A percentile compares a stretch with the other conserved stretches of the same genome.
phyloP scores from a whole-genome alignment of 2,113 vertebrate species.

The Bucco capensis region DNA sequence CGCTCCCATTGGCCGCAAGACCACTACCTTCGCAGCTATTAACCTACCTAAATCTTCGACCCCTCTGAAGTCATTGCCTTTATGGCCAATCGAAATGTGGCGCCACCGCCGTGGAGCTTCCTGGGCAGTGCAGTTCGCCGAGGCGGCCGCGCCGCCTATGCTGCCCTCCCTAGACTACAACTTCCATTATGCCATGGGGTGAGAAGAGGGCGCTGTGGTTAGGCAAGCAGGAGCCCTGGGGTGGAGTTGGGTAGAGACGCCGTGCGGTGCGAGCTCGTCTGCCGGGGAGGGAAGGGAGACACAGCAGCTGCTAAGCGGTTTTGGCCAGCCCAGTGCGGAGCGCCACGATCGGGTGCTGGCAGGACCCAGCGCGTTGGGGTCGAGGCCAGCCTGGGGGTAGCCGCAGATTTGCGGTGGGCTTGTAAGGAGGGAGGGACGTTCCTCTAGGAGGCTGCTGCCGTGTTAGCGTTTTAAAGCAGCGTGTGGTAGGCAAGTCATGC shows the following conservation, averaged over 20 bases:
- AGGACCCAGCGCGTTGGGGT: neutral
- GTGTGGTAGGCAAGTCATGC: rapidly evolving
- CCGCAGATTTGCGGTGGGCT: rapidly evolving
- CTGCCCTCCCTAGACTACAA: rapidly evolving
- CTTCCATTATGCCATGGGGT: neutral
- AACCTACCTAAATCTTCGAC: rapidly evolving
- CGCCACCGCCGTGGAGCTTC: neutral
- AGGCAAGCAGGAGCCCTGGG: rapidly evolving
- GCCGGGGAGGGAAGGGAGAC: too few relatives aligned
- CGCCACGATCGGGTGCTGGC: neutral
- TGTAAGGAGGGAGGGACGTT: rapidly evolving
- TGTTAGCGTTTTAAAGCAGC: rapidly evolving
- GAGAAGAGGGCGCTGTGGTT: rapidly evolving
- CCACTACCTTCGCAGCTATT: neutral
- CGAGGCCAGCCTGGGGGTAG: rapidly evolving
- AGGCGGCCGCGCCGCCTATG: rapidly evolving
- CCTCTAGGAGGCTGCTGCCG: rapidly evolving
- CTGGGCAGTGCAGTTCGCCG: neutral
- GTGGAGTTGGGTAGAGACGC: too few relatives aligned
- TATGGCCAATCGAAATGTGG: rapidly evolving
- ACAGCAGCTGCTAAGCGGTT: too few relatives aligned
- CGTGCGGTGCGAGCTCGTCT: too few relatives aligned
- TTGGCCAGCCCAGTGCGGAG: neutral
- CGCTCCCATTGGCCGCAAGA: neutral
- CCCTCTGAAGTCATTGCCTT: neutral